Evolutionary conservation across 1,140 invertebrate genomes (phyloP), one percentile per base, ranked within the genome.

Genomic region (Steinernema feltiae): DNA sequence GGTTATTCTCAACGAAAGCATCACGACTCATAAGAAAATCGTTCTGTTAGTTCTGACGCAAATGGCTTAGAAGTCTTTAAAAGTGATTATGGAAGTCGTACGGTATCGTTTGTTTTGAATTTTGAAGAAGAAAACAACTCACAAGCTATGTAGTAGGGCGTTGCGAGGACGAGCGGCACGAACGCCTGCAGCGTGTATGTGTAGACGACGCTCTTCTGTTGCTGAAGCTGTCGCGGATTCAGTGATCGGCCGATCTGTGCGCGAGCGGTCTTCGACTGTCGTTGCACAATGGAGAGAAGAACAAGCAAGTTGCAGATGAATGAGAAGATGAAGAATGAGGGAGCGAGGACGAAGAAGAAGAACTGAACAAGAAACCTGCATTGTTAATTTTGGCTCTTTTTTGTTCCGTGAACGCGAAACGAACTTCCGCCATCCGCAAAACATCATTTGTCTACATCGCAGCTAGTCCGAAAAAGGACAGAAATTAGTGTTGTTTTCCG

Each of bases 141-240:
- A 82, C 81, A 82, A 18, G 83, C 81, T 75, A 85, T 79, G 70
- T 82, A 82, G 48, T 82, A 82, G n/a, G 81, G 81, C 21, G 83
- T 85, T 27, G 81, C 81, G 18, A 82, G 73, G 15, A 83, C 73
- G 27, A 82, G 32, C 24, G 81, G 81, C 41, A 82, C 46, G 63
- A 82, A 82, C 12, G 81, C 81, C 73, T 82, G 81, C 70, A 82
- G 30, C 74, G 70, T 79, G 69, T 80, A 80, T 15, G 83, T 82
- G 48, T 80, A 85, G 29, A 82, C 76, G 63, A 82, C 78, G 21
- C 81, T 70, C 70, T 82, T 82, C 35, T 82, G 81, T 63, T 82
- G 81, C 73, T 82, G 81, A 7, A 82, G 48, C 76, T 82, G 81
- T 0, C 81, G 76, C 12, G 80, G 82, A 75, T 82, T 82, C 74